Evolutionary conservation across 2,888 invertebrate genomes (phyloP).

Genomic region (Thysanoteuthis rhombus): DNA sequence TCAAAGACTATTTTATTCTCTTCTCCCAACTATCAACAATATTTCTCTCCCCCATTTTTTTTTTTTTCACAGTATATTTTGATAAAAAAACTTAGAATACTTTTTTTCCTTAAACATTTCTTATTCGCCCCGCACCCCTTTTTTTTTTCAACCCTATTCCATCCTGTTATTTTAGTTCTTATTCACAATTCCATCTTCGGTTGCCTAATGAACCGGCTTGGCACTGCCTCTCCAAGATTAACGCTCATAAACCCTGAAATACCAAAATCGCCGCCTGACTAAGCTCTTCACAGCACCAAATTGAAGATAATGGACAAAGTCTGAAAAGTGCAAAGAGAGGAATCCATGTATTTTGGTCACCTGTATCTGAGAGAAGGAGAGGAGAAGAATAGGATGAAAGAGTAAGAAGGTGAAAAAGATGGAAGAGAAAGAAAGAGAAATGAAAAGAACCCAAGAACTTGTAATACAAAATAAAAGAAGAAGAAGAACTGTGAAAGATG

Average conservation of each 20-base stretch:
- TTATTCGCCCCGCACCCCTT: neutral
- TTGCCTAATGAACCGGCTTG: neutral
- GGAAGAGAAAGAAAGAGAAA: neutral
- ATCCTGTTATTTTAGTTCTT: neutral
- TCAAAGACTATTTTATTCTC: too few relatives aligned
- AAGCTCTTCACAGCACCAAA: neutral
- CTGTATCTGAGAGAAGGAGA: neutral
- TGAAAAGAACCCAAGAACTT: neutral
- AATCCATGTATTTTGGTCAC: neutral
- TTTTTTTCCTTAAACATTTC: neutral
- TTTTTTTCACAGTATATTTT: neutral
- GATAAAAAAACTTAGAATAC: neutral
- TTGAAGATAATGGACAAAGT: neutral
- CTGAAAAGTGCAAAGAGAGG: neutral
- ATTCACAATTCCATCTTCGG: neutral
- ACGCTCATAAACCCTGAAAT: slow-evolving; percentile 12
- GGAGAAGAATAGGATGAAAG: neutral
- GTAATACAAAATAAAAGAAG: neutral
- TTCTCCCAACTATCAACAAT: neutral
- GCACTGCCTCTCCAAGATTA: neutral
- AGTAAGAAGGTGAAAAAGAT: neutral
- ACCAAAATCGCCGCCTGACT: slow-evolving; percentile 12
- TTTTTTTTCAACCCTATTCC: neutral
- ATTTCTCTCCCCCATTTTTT: neutral
- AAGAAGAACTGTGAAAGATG: neutral